Evolutionary conservation across 37 sponge, comb jelly and placozoan genomes (phyloP).

Genomic region (Axinella damicornis): DNA sequence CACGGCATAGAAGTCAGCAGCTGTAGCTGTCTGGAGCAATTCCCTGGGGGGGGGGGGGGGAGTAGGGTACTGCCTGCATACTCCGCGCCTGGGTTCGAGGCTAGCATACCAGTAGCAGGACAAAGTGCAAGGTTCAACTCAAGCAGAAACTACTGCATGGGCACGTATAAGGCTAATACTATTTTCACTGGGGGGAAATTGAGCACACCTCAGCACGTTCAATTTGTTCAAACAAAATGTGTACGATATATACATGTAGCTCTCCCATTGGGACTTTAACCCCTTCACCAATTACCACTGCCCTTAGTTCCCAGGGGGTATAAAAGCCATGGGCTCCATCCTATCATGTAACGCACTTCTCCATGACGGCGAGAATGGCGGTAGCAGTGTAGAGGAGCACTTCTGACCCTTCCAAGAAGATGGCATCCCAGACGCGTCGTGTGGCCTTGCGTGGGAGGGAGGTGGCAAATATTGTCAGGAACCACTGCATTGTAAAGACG

Average conservation of each 20-base stretch:
- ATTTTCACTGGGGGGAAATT: background rate
- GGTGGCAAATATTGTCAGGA: conserved; percentile 86
- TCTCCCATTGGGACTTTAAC: no score
- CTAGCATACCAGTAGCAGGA: background rate
- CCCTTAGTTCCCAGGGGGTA: no score
- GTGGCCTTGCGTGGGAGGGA: conserved; percentile 73
- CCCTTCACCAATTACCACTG: background rate
- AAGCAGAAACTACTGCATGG: background rate
- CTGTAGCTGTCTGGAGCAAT: conserved; percentile 26
- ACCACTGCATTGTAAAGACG: conserved; percentile 95
- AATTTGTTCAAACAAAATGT: no score
- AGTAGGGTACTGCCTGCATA: background rate
- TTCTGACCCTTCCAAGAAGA: conserved; percentile 87
- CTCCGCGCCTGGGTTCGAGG: background rate
- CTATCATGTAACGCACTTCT: no score
- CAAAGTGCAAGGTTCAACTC: background rate
- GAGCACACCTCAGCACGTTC: no score
- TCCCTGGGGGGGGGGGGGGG: conserved; percentile 13
- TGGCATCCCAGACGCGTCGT: conserved; percentile 85
- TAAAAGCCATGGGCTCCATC: no score
- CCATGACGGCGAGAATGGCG: conserved; percentile 80
- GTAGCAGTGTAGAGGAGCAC: conserved; percentile 74
- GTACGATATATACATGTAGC: no score
- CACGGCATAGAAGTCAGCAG: conserved; percentile 51
- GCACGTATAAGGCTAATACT: no score